Evolutionary conservation across 2,888 invertebrate species (phyloP), one percentile per base, ranked within the genome.

Genomic region (Ferrisia virgata): DNA sequence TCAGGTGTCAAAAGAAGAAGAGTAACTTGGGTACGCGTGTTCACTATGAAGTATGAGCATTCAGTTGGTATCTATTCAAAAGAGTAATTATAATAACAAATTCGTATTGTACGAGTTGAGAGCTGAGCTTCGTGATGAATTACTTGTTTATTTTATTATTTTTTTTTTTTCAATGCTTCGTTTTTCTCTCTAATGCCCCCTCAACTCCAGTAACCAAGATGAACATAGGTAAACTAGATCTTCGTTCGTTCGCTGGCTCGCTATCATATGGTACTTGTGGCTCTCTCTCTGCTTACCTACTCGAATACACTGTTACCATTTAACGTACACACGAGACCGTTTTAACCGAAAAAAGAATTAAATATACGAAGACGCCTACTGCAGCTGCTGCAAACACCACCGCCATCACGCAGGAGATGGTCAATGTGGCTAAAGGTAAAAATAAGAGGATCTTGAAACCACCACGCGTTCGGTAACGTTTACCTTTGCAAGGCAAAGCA

Each of bases 391-490:
- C 36, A 36, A 6, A 4, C 8, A 9, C 22, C 22, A 6, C 36
- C 8, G 22, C 22, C 22, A 4, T n/a, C 6, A n/a, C 5, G n/a
- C 47, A 47, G n/a, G 53, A 40, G 53, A 53, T 53, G 53, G 53
- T 53, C 53, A 53, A 43, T 43, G 43, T 43, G 43, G 43, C 43
- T 43, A n/a, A 15, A 53, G n/a, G n/a, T n/a, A n/a, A n/a, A n/a
- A 40, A n/a, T n/a, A n/a, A n/a, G 53, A 53, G 53, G 9, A 9
- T 53, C 53, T 22, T 18, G 28, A 33, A 36, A 76, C 72, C 36
- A 76, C 72, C 72, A 76, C 72, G 72, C 72, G 72, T 76, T 69
- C 69, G 64, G 64, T 64, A 33, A 76, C 72, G 36, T 76, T 76
- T 76, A 76, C 72, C 72, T 76, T 76, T 76, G 31, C 72, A 18